Conservation (phyloP, 2,797 vertebrate genomes). For the Malurus leucopterus region DNA sequence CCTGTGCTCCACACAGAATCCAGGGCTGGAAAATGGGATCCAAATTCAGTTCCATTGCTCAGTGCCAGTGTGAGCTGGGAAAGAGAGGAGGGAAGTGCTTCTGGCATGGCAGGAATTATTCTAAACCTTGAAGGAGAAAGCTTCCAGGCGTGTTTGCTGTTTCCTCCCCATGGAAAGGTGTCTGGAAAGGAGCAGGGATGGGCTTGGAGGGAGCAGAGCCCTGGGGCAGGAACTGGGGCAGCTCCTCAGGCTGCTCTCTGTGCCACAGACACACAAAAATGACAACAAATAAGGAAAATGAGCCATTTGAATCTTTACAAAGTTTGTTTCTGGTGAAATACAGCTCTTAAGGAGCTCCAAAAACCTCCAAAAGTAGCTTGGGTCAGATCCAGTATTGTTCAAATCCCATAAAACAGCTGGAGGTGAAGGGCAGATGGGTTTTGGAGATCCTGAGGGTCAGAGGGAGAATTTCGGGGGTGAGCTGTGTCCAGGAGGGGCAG, state of each 20-base stretch:
- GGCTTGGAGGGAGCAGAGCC: neutral
- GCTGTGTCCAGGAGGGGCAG: neutral
- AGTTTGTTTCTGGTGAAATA: neutral
- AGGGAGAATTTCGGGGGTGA: neutral
- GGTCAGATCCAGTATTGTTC: neutral
- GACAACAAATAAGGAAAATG: neutral
- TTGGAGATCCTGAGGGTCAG: neutral
- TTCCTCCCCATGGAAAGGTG: neutral
- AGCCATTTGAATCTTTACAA: rapidly evolving
- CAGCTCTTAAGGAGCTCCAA: neutral
- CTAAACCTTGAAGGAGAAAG: neutral
- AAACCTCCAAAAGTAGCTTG: neutral
- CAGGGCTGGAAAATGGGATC: neutral
- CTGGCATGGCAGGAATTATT: neutral
- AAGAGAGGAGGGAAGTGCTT: neutral
- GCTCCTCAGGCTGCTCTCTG: neutral
- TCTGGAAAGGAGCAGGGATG: neutral
- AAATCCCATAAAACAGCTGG: neutral
- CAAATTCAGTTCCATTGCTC: neutral
- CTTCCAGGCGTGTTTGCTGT: rapidly evolving
- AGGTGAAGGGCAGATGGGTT: neutral
- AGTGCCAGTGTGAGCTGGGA: neutral
- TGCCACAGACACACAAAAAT: neutral
- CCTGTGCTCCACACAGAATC: neutral
- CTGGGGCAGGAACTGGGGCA: neutral